Conservation (phyloP, 2,113 vertebrate species). For the Nesogale talazaci region DNA sequence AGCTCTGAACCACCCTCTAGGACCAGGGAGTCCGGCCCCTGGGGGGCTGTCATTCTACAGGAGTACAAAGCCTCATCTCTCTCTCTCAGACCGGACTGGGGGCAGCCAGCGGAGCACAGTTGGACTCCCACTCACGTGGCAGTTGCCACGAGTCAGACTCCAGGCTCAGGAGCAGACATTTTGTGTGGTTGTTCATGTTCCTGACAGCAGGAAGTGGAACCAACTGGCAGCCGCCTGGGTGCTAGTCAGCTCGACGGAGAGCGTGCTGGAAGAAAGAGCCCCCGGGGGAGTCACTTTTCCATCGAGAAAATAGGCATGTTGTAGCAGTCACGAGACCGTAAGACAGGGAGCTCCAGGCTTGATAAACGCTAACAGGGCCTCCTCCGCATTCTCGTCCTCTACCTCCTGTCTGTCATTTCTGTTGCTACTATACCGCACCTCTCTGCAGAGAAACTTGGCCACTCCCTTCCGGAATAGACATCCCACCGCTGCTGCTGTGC, state of each 20-base stretch:
- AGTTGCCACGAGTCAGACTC: background rate
- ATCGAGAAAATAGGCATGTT: background rate
- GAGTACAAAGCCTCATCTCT: too few species aligned
- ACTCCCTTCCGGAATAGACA: background rate
- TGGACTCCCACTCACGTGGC: background rate
- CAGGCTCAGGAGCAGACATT: background rate
- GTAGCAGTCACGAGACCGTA: background rate
- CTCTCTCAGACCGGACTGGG: background rate
- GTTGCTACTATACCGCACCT: background rate
- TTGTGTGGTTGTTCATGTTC: background rate
- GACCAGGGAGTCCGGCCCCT: too few species aligned
- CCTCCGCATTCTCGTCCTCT: background rate
- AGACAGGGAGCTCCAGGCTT: accelerated
- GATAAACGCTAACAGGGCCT: background rate
- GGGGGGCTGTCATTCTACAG: too few species aligned
- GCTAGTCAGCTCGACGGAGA: background rate
- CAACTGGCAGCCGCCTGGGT: background rate
- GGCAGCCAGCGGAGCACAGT: background rate
- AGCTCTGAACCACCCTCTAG: too few species aligned
- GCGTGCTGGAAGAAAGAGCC: background rate
- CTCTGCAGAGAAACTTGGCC: background rate
- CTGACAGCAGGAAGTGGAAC: background rate
- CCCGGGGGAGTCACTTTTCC: background rate
- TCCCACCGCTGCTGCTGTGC: background rate
- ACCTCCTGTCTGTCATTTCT: background rate